Base-by-base conservation (phyloP, 2,888 invertebrate species). In the Margaritifera margaritifera region DNA sequence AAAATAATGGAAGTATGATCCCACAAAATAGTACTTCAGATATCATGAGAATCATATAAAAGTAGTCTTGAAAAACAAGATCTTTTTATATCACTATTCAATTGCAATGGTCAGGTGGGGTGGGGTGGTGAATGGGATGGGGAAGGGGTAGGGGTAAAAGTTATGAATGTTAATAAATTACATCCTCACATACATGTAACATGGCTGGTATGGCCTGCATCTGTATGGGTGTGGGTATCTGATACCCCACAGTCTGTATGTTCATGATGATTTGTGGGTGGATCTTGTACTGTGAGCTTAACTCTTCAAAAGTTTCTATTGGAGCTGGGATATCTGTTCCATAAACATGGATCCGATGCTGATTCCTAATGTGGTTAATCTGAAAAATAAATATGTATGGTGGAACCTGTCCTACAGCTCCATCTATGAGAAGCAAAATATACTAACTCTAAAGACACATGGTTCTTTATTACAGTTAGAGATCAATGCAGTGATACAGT, bases 161-260 rank as follows among this genome's bases (percentile, higher is more conserved):
- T 55, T 55, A n/a, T 6, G 22, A n/a, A 55, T 22, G 56, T n/a
- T 56, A 19, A 24, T 15, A 27, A 59, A 25, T 20, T 2, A 15
- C 3, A 59, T 19, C 5, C 5, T 25, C 22, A 67, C 78, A 72
- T 77, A 88, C 89, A 68, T 86, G 80, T 65, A 97, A 88, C 94
- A 99, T 94, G 70, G 95, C 92, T 2, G 99, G 96, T 78, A 98
- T 92, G 0, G 96, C 94, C 90, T 99, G 98, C 92, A 97, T 94
- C 91, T 90, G 89, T 64, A 90, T 86, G 5, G 89, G 84, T 19
- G 90, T 90, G 0, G 88, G 89, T 50, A 60, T 65, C 6, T 66
- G 75, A 68, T 86, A 89, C 6, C 87, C 87, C 6, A 80, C 74
- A 19, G 70, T 91, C 31, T 88, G 90, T 8, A 97, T 91, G 77